Conservation (phyloP, 2,888 invertebrate genomes). For the Pterobdella sp. region DNA sequence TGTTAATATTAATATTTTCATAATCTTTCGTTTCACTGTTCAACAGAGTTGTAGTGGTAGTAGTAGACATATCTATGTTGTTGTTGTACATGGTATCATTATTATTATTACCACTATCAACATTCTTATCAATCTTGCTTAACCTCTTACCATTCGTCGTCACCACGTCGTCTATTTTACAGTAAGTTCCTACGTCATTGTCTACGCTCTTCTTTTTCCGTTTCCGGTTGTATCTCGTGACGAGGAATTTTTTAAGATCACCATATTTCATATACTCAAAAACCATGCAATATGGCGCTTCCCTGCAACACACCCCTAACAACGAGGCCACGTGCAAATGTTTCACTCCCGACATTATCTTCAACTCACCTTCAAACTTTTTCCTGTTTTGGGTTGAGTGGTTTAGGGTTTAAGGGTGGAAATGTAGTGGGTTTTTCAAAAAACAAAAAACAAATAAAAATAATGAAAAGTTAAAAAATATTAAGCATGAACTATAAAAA, state of each 20-base stretch:
- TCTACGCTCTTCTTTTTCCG: constrained; percentile 39
- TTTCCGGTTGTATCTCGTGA: constrained; percentile 51
- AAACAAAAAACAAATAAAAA: too few relatives aligned
- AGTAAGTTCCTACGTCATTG: neutral
- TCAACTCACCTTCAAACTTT: constrained; percentile 67
- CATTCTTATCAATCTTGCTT: too few relatives aligned
- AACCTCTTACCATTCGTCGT: too few relatives aligned
- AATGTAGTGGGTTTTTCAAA: too few relatives aligned
- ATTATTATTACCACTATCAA: too few relatives aligned
- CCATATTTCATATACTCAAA: constrained; percentile 80
- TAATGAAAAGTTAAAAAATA: neutral
- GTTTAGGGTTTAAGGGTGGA: neutral
- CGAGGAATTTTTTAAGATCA: constrained; percentile 70
- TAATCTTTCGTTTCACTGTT: too few relatives aligned
- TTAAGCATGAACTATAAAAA: neutral
- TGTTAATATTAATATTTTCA: too few relatives aligned
- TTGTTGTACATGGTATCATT: too few relatives aligned
- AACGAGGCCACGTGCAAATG: constrained; percentile 72
- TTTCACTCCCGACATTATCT: constrained; percentile 70
- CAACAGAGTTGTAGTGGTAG: too few relatives aligned
- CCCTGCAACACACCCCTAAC: constrained; percentile 69
- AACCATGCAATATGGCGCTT: constrained; percentile 78
- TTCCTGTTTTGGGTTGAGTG: constrained; percentile 11
- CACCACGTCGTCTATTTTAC: neutral
- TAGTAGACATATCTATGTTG: too few relatives aligned